phyloP scores from a whole-genome alignment of 2,888 invertebrate species.

The Euplexia lucipara region DNA sequence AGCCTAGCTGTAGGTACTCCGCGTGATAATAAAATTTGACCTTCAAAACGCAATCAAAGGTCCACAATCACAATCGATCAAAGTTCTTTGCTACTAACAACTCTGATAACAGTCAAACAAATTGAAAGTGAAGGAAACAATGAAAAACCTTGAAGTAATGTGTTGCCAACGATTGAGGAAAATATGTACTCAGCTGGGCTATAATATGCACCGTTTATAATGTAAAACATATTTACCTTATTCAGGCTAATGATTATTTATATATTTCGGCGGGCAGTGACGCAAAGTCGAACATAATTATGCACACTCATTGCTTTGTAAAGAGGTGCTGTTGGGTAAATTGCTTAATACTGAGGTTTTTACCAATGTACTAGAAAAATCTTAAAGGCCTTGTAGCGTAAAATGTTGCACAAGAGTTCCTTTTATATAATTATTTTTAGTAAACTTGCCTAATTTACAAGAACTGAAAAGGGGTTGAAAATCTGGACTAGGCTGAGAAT shows the following conservation, averaged over 20 bases:
- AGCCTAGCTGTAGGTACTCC: too few species aligned
- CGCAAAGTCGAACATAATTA: conserved; percentile 14
- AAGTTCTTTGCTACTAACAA: conserved; percentile 6
- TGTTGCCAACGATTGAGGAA: conserved; percentile 44
- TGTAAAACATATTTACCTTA: conserved; percentile 45
- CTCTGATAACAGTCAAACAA: conserved; percentile 43
- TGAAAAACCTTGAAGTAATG: conserved; percentile 46
- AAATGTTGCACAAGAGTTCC: too few species aligned
- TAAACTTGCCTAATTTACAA: too few species aligned
- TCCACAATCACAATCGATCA: conserved; percentile 16
- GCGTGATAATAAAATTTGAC: too few species aligned
- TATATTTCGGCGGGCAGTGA: conserved; percentile 37
- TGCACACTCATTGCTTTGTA: conserved; percentile 25
- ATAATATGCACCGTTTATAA: conserved; percentile 24
- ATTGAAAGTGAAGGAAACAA: conserved; percentile 46
- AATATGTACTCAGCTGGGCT: conserved; percentile 49
- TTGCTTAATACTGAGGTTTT: not conserved
- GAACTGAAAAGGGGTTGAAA: too few species aligned
- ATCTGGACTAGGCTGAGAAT: too few species aligned
- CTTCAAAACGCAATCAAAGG: conserved; percentile 11
- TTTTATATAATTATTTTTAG: too few species aligned
- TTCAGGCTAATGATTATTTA: conserved; percentile 35
- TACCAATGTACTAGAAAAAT: too few species aligned
- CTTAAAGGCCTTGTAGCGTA: too few species aligned
- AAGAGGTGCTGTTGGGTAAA: conserved; percentile 27